A percentile compares a stretch with the other conserved stretches of the same genome.
Evolutionary conservation across 1,140 invertebrate species (phyloP).

Genomic region (Lepidotrigona ventralis): DNA sequence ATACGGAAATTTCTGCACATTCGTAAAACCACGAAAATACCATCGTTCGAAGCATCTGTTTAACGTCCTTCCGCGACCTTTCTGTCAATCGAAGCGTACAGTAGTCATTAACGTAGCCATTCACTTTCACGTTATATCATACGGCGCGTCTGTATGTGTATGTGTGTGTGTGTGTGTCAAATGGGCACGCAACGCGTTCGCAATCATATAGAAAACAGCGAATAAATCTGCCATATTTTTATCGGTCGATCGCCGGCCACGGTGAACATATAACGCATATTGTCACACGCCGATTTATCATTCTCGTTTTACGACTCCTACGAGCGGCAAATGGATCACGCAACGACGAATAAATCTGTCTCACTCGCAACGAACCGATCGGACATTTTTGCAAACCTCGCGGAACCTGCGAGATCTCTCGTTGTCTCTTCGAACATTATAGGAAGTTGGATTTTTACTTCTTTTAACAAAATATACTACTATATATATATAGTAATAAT

Average conservation of each 20-base stretch:
- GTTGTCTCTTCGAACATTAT: too few species aligned
- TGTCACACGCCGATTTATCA: not conserved
- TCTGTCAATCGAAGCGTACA: constrained; percentile 10
- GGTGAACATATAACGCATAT: not conserved
- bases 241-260: constrained; percentile 19
- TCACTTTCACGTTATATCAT: constrained; percentile 50
- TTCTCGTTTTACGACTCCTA: not conserved
- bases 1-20: too few species aligned
- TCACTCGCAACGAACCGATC: not conserved
- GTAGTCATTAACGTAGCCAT: constrained; percentile 24
- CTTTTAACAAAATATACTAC: too few species aligned
- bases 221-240: constrained; percentile 30
- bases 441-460: too few species aligned
- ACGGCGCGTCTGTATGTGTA: not conserved
- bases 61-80: constrained; percentile 45
- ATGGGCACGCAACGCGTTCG: constrained; percentile 18
- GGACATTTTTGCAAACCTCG: too few species aligned
- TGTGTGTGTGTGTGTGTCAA: constrained; percentile 14
- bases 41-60: not conserved
- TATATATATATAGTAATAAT: too few species aligned
- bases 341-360: not conserved
- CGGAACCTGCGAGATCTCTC: too few species aligned
- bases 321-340: not conserved
- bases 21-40: too few species aligned
- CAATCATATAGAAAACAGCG: constrained; percentile 32